Evolutionary conservation across 2,113 vertebrate genomes (phyloP).

Genomic region (Siniperca chuatsi): DNA sequence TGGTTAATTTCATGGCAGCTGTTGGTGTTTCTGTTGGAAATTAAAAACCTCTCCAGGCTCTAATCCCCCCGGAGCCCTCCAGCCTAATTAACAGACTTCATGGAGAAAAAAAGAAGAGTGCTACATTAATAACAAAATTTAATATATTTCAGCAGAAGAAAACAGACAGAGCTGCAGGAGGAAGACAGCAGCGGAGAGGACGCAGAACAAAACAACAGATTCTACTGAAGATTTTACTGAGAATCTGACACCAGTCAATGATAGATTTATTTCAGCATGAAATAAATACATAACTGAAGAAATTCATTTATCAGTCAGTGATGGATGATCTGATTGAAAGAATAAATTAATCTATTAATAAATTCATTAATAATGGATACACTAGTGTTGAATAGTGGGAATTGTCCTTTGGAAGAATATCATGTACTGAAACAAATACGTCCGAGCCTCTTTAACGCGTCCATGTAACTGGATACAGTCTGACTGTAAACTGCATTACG

Average conservation of each 20-base stretch:
- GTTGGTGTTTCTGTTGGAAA: conserved; percentile 65
- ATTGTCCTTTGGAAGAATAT: too few relatives aligned
- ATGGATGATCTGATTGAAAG: too few relatives aligned
- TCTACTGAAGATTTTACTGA: neutral
- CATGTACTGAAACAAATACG: too few relatives aligned
- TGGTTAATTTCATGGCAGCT: conserved; percentile 59
- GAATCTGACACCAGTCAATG: neutral
- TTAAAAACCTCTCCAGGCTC: conserved; percentile 61
- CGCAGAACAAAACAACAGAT: neutral
- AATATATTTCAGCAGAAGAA: conserved; percentile 46
- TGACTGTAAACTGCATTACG: too few relatives aligned
- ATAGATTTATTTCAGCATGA: neutral
- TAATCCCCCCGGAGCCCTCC: conserved; percentile 63
- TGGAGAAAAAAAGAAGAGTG: conserved; percentile 28
- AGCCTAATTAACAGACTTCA: conserved; percentile 68
- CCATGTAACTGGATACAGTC: too few relatives aligned
- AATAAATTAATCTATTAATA: too few relatives aligned
- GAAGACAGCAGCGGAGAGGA: neutral
- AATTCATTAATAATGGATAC: too few relatives aligned
- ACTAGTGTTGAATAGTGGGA: too few relatives aligned
- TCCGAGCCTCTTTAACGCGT: too few relatives aligned
- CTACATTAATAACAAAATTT: conserved; percentile 73
- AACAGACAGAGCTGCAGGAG: conserved; percentile 12
- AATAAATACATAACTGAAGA: neutral
- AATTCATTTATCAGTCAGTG: neutral